phyloP scores from a whole-genome alignment of 2,797 vertebrate genomes.

The Oceanodroma leucorhoa region DNA sequence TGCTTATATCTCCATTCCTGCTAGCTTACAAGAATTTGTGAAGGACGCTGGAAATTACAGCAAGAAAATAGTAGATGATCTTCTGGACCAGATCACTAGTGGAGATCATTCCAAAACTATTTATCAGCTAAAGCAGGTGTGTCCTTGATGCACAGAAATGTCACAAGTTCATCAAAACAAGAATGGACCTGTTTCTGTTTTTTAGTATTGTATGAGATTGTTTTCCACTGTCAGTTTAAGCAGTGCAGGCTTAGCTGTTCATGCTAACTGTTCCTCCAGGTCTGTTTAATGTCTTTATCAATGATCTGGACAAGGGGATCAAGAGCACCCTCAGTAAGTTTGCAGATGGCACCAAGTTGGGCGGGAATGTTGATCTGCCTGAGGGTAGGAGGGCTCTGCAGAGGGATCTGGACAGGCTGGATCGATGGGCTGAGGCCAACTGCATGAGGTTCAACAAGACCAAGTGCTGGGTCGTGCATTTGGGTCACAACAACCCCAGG shows the following conservation, averaged over 20 bases:
- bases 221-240: not conserved
- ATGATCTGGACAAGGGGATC: no score
- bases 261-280: no score
- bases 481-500: no score
- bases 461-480: no score
- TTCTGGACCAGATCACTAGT: slow-evolving; percentile 94
- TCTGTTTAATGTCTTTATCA: no score
- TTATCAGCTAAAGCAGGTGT: slow-evolving; percentile 89
- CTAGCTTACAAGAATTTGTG: slow-evolving; percentile 94
- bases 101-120: slow-evolving; percentile 90
- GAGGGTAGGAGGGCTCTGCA: no score
- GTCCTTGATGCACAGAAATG: not conserved
- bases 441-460: no score
- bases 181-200: not conserved
- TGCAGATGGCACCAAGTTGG: no score
- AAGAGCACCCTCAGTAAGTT: no score
- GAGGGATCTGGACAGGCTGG: no score
- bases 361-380: no score
- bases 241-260: not conserved
- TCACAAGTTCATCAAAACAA: not conserved
- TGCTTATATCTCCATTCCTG: not conserved
- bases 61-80: slow-evolving; percentile 88
- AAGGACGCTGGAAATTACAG: slow-evolving; percentile 89
- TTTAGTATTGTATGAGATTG: not conserved
- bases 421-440: no score